Percentiles rank a stretch among this genome's conserved stretches.
Conservation (phyloP, 2,797 vertebrate species). For the Pelobates cultripes region DNA sequence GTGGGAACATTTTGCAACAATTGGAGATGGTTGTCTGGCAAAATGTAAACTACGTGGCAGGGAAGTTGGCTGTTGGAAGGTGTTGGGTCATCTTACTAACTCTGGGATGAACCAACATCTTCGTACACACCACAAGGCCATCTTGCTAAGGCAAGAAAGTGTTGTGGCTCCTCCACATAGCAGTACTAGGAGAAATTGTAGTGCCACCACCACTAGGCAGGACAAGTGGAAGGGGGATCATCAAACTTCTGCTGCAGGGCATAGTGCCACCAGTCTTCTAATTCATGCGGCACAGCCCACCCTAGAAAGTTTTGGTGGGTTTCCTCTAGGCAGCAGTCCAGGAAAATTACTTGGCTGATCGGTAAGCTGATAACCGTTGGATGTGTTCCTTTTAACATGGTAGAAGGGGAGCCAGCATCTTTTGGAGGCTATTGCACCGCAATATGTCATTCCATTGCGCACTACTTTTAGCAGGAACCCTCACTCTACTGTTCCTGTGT, state of each 20-base stretch:
- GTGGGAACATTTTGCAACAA: too few relatives aligned
- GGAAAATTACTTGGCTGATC: background rate
- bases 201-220: too few relatives aligned
- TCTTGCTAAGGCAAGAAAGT: background rate
- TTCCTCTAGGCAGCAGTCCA: background rate
- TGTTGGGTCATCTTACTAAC: background rate
- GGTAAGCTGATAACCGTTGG: background rate
- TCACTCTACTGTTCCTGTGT: background rate
- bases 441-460: too few relatives aligned
- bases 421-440: background rate
- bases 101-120: too few relatives aligned
- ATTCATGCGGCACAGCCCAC: background rate
- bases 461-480: background rate
- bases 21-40: too few relatives aligned
- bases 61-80: slow-evolving; percentile 6
- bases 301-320: background rate
- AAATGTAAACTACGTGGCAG: background rate
- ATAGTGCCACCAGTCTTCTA: background rate
- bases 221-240: background rate
- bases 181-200: background rate
- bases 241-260: background rate
- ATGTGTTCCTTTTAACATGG: too few relatives aligned
- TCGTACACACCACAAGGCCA: too few relatives aligned
- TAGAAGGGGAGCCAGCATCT: background rate
- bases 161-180: background rate